Conservation (phyloP, 2,113 vertebrate genomes). For the Manacus vitellinus region DNA sequence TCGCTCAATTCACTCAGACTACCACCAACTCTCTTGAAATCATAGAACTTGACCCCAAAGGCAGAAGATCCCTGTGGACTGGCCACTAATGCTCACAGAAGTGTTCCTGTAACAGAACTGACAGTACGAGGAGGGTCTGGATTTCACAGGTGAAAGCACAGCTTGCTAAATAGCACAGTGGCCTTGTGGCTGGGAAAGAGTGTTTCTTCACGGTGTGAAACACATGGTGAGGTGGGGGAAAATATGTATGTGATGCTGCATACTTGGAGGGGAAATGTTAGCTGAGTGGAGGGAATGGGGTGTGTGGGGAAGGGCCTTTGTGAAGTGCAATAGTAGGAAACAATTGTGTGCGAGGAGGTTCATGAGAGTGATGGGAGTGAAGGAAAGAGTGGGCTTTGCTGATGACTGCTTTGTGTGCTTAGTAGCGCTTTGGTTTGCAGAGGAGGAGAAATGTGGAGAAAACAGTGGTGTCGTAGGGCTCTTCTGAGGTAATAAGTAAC, state of each 20-base stretch:
- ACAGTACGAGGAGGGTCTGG: background rate
- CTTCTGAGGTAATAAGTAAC: background rate
- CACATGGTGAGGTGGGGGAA: background rate
- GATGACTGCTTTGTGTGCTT: background rate
- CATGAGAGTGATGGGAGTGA: background rate
- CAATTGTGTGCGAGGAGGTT: background rate
- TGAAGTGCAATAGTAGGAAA: background rate
- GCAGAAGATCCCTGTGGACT: background rate
- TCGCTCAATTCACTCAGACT: background rate
- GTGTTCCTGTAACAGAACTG: background rate
- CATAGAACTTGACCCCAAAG: background rate
- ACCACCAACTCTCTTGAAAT: background rate
- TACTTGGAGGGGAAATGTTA: background rate
- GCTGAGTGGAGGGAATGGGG: background rate
- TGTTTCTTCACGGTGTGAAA: background rate
- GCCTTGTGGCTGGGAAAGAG: constrained; percentile 20
- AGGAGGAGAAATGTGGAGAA: background rate
- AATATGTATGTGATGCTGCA: background rate
- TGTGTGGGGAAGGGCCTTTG: background rate
- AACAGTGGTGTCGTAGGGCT: background rate
- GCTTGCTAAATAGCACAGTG: background rate
- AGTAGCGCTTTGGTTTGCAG: background rate
- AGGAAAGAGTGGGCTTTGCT: background rate
- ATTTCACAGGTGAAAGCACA: background rate
- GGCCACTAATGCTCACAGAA: background rate